phyloP scores from a whole-genome alignment of 2,797 vertebrate species.

The Sebastes steindachneri region DNA sequence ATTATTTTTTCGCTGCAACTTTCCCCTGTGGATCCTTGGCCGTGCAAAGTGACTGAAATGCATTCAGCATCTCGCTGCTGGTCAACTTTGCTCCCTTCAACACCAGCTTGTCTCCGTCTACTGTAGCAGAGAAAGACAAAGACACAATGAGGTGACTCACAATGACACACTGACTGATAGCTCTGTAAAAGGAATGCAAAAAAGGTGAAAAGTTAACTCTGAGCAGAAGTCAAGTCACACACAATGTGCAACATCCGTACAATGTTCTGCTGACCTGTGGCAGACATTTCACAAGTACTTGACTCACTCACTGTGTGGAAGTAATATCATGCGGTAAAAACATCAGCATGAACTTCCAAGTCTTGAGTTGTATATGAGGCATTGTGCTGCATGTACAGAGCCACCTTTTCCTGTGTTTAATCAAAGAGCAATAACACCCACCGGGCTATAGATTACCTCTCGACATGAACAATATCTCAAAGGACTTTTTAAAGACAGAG shows the following conservation, averaged over 20 bases:
- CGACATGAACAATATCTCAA: neutral
- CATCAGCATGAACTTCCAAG: neutral
- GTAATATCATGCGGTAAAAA: neutral
- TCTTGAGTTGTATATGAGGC: neutral
- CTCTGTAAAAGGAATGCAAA: neutral
- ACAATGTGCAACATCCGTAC: neutral
- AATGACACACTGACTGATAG: neutral
- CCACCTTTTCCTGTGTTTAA: neutral
- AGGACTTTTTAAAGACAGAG: neutral
- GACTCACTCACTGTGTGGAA: conserved; percentile 27
- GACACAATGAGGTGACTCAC: conserved; percentile 39
- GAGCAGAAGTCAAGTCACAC: conserved; percentile 30
- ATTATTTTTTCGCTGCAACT: conserved; percentile 78
- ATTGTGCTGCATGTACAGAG: neutral
- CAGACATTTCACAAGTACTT: conserved; percentile 5
- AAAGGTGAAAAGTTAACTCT: conserved; percentile 25
- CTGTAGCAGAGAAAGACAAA: conserved; percentile 67
- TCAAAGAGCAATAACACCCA: neutral
- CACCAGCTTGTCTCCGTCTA: conserved; percentile 88
- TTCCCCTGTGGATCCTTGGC: conserved; percentile 85
- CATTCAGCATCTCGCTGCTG: conserved; percentile 84
- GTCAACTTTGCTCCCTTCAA: conserved; percentile 89
- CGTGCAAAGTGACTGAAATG: conserved; percentile 80
- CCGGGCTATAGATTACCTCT: neutral
- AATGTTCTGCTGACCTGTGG: conserved; percentile 31